Conservation (phyloP, 2,888 invertebrate genomes). For the Agyllia agylla region DNA sequence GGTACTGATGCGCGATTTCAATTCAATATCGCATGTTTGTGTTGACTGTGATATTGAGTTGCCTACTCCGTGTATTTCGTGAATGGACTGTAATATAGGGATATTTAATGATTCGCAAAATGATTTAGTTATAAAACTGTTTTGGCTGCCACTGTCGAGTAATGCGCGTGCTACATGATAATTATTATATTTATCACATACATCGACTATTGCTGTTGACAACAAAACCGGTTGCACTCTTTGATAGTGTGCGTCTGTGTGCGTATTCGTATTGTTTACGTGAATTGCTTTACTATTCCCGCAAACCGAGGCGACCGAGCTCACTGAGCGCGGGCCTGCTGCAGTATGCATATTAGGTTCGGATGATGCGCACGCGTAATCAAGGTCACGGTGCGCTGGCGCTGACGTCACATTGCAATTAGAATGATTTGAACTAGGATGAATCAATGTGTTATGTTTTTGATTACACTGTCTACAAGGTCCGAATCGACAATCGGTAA, state of each 20-base stretch:
- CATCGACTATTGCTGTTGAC: background rate
- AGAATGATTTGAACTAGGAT: background rate
- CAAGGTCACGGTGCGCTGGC: background rate
- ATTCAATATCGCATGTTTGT: background rate
- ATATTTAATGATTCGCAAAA: background rate
- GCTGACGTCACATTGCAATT: background rate
- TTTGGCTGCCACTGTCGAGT: slow-evolving; percentile 72
- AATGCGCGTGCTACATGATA: slow-evolving; percentile 54
- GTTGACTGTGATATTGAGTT: background rate
- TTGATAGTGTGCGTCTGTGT: background rate
- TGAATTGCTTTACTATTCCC: background rate
- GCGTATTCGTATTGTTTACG: background rate
- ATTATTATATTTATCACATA: slow-evolving; percentile 15
- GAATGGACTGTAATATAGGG: background rate
- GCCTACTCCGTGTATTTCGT: background rate
- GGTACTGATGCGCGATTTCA: background rate
- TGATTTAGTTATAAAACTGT: background rate
- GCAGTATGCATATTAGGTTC: background rate
- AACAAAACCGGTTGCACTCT: background rate
- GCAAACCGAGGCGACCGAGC: background rate
- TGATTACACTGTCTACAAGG: background rate
- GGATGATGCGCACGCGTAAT: background rate
- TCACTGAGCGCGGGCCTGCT: background rate
- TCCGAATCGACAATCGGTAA: background rate
- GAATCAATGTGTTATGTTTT: background rate